Base-by-base conservation (phyloP, 1,140 invertebrate species). In the Habropoda laboriosa region DNA sequence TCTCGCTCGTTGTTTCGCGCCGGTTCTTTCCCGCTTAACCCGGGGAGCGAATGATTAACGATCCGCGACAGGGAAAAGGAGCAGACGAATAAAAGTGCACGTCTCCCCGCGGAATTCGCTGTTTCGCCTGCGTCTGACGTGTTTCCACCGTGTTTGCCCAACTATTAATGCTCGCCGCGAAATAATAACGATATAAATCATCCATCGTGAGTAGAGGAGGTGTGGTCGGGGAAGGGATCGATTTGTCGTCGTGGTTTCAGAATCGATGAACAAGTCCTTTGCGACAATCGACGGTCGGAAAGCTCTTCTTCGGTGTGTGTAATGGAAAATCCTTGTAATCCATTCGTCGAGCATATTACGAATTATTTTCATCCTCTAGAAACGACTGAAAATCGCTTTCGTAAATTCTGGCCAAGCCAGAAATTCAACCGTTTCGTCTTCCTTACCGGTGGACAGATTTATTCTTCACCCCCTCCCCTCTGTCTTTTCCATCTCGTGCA, bases 101-200 rank as follows among this genome's bases (percentile, higher is more conserved):
- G 80, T 82, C 66, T 49, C 67, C 75, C 53, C 79, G 67, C 66
- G 79, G 82, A 90, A 89, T 90, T 87, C 57, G 60, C 79, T 86
- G 78, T 88, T 86, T 85, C 85, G 86, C 83, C 81, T 88, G 87
- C 79, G 79, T 83, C 85, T 91, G 91, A 91, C 91, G 63, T 90
- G 81, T 91, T 91, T 91, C 90, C 90, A 83, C 87, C 81, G 85
- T 90, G 86, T 87, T 91, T 90, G 86, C 76, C 86, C 82, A 87
- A 90, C 91, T 91, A 91, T 90, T 91, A 91, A 90, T 91, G 90
- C 88, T 87, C 73, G 47, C 82, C 63, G n/a, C 42, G 71, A 86
- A 82, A 86, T 88, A 89, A 89, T 87, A 87, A 86, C 86, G 79
- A 80, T 86, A 91, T 91, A 89, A 90, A 91, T 91, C 90, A 91